A percentile compares a stretch with the other conserved stretches of the same genome.
Conservation (phyloP, 2,888 invertebrate genomes). For the Eumerus sabulonum region DNA sequence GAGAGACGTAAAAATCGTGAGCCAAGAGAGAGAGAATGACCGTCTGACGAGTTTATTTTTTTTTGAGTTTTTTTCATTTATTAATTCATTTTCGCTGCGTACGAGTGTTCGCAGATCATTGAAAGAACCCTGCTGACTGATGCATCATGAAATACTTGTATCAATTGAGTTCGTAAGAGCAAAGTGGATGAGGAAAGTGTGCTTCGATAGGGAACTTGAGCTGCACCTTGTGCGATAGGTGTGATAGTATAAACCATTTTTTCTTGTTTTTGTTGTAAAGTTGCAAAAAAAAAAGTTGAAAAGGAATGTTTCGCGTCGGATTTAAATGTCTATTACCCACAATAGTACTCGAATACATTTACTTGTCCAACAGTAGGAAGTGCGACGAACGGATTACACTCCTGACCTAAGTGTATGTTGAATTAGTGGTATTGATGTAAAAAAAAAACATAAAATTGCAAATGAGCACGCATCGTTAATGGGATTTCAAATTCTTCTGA, state of each 20-base stretch:
- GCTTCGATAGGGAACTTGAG: slow-evolving; percentile 3
- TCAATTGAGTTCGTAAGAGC: slow-evolving; percentile 18
- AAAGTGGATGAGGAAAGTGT: slow-evolving; percentile 14
- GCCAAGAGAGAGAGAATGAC: slow-evolving; percentile 54
- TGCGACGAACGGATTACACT: too few relatives aligned
- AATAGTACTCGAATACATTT: not conserved
- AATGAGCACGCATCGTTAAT: slow-evolving; percentile 39
- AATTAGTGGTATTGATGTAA: too few relatives aligned
- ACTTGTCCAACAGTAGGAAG: too few relatives aligned
- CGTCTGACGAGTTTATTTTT: slow-evolving; percentile 47
- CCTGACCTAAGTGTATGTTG: too few relatives aligned
- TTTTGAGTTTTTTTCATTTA: slow-evolving; percentile 12
- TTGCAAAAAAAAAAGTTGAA: slow-evolving; percentile 20
- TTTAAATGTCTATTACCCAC: slow-evolving; percentile 26
- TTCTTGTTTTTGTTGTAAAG: not conserved
- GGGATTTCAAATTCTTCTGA: slow-evolving; percentile 39
- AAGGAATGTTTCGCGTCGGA: not conserved
- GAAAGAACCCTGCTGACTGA: slow-evolving; percentile 35
- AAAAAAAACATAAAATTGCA: slow-evolving; percentile 34
- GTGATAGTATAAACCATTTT: slow-evolving; percentile 40
- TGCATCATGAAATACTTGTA: not conserved
- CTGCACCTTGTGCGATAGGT: slow-evolving; percentile 41
- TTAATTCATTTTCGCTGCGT: slow-evolving; percentile 34
- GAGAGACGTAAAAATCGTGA: slow-evolving; percentile 53
- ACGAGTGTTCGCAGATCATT: slow-evolving; percentile 37